Evolutionary conservation across 2,888 invertebrate genomes (phyloP).

Genomic region (Erpobdella octoculata): DNA sequence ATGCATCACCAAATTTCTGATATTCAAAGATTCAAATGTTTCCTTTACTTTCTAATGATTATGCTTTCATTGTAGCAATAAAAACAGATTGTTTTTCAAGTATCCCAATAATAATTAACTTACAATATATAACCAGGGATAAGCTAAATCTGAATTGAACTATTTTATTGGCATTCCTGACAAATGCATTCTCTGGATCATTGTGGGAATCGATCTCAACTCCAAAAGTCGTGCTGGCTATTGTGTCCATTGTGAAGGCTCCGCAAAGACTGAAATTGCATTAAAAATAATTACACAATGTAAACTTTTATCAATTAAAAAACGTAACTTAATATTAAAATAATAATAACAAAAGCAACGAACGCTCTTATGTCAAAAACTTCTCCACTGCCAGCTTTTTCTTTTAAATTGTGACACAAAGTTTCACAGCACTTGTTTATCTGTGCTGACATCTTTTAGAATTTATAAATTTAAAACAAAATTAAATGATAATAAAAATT

Average conservation of each 20-base stretch:
- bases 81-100: background rate
- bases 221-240: slow-evolving; percentile 36
- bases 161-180: slow-evolving; percentile 31
- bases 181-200: slow-evolving; percentile 33
- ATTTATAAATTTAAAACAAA: too few species aligned
- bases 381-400: background rate
- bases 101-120: background rate
- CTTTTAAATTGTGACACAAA: slow-evolving; percentile 11
- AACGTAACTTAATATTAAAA: background rate
- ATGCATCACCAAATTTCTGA: too few species aligned
- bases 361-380: slow-evolving; percentile 10
- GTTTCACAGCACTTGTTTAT: slow-evolving; percentile 14
- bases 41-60: background rate
- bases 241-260: slow-evolving; percentile 37
- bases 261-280: slow-evolving; percentile 27
- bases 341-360: background rate
- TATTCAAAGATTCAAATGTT: too few species aligned
- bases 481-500: too few species aligned
- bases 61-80: background rate
- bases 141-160: slow-evolving; percentile 16
- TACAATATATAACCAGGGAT: background rate
- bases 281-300: too few species aligned
- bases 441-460: slow-evolving; percentile 25
- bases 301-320: too few species aligned
- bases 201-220: slow-evolving; percentile 35